Conservation (phyloP, 2,888 invertebrate genomes). For the Atethmia centrago region DNA sequence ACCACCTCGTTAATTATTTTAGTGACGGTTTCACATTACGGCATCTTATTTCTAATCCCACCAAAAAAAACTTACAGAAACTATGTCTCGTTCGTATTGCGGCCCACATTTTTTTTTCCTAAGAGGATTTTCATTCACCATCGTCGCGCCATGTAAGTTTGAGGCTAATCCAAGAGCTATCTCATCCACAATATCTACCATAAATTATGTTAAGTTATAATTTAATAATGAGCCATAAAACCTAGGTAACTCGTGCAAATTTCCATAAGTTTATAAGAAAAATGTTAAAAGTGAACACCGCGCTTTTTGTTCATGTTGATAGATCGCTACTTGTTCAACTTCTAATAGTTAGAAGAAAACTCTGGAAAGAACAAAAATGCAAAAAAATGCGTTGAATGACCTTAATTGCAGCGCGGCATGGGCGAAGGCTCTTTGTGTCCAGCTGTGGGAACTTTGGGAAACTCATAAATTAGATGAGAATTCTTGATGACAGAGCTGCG, state of each 20-base stretch:
- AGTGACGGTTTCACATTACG: neutral
- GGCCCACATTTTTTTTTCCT: too few species aligned
- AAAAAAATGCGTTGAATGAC: constrained; percentile 55
- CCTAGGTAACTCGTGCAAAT: neutral
- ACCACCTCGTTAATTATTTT: constrained; percentile 1
- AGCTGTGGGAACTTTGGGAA: constrained; percentile 40
- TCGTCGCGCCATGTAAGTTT: neutral
- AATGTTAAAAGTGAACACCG: constrained; percentile 28
- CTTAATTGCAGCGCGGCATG: constrained; percentile 58
- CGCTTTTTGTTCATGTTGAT: constrained; percentile 54
- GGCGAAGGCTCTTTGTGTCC: constrained; percentile 42
- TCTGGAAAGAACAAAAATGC: constrained; percentile 39
- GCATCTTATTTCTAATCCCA: neutral
- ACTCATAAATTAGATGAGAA: constrained; percentile 54
- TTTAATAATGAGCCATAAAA: neutral
- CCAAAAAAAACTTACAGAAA: neutral
- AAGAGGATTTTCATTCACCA: neutral
- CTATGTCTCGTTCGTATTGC: neutral
- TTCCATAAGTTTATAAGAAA: constrained; percentile 10
- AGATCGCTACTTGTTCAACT: constrained; percentile 58
- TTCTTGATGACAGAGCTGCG: constrained; percentile 35
- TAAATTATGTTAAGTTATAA: neutral
- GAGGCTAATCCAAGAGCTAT: neutral
- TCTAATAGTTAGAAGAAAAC: constrained; percentile 50
- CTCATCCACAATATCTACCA: neutral